These are phyloP conservation scores for Helicorthomorpha holstii DNA, from an alignment of 1,140 invertebrate species.

Conservation along the genomic window DNA sequence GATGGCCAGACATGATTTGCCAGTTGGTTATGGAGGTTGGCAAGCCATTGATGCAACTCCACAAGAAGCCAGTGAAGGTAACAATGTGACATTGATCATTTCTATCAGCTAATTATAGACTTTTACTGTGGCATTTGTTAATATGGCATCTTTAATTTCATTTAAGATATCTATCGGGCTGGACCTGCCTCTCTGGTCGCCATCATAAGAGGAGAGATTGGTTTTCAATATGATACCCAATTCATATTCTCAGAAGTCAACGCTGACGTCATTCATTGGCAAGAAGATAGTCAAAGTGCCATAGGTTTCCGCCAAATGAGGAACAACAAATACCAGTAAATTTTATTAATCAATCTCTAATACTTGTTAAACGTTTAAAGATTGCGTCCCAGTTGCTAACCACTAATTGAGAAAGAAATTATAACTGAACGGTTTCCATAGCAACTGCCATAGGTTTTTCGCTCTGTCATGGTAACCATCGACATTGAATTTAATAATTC, in stretches of 20 bases:
- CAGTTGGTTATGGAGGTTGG: conserved; percentile 62
- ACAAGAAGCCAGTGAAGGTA: conserved; percentile 50
- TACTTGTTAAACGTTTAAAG: too few relatives aligned
- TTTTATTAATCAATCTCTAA: too few relatives aligned
- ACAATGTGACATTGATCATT: conserved; percentile 18
- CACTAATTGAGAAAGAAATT: too few relatives aligned
- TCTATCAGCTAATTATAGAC: not conserved
- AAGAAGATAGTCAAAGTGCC: conserved; percentile 15
- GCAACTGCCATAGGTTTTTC: too few relatives aligned
- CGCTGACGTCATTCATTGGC: conserved; percentile 47
- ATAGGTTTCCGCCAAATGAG: conserved; percentile 16
- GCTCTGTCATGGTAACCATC: too few relatives aligned
- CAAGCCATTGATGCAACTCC: conserved; percentile 86
- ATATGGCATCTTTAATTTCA: not conserved
- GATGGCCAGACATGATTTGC: conserved; percentile 72
- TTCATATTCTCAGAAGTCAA: conserved; percentile 65
- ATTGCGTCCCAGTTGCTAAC: too few relatives aligned
- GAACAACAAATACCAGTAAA: conserved; percentile 18
- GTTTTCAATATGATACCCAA: conserved; percentile 50
- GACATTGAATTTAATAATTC: too few relatives aligned
- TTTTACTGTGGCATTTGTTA: not conserved
- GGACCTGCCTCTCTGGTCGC: conserved; percentile 47
- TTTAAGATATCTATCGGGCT: conserved; percentile 35
- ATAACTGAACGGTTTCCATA: too few relatives aligned
- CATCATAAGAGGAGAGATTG: conserved; percentile 51